A percentile compares a stretch with the other conserved stretches of the same genome.
Evolutionary conservation across 1,140 invertebrate species (phyloP).

Genomic region (Holotrichia oblita): DNA sequence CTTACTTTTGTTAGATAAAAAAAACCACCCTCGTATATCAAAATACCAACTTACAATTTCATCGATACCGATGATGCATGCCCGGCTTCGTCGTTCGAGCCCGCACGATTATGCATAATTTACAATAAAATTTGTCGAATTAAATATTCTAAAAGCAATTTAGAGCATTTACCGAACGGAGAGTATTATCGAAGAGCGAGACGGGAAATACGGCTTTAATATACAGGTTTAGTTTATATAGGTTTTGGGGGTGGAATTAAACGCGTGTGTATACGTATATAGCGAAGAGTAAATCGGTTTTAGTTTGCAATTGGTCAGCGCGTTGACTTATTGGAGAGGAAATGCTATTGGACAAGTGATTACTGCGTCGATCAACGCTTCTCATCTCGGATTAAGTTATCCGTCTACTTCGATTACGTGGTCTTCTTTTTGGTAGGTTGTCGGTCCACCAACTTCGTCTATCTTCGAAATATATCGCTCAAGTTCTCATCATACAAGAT

Average conservation of each 20-base stretch:
- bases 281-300: slow-evolving; percentile 27
- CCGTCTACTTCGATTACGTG: slow-evolving; percentile 43
- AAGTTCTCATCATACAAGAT: no score
- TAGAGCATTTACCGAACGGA: neutral
- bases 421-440: slow-evolving; percentile 5
- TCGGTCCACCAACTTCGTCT: no score
- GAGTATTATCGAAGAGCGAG: neutral
- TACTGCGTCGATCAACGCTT: slow-evolving; percentile 53
- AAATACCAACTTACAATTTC: neutral
- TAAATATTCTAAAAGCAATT: slow-evolving; percentile 33
- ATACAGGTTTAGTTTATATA: no score
- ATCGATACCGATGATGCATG: slow-evolving; percentile 13
- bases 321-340: slow-evolving; percentile 54
- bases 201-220: neutral
- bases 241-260: slow-evolving; percentile 25
- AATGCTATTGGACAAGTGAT: slow-evolving; percentile 56
- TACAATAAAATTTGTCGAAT: slow-evolving; percentile 26
- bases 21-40: no score
- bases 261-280: slow-evolving; percentile 25
- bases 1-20: no score
- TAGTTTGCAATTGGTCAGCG: slow-evolving; percentile 28
- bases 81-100: neutral
- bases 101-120: neutral
- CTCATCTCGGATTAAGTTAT: slow-evolving; percentile 54
- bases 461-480: no score